phyloP scores from a whole-genome alignment of 2,113 vertebrate genomes.

The Microcebus tavaratra region DNA sequence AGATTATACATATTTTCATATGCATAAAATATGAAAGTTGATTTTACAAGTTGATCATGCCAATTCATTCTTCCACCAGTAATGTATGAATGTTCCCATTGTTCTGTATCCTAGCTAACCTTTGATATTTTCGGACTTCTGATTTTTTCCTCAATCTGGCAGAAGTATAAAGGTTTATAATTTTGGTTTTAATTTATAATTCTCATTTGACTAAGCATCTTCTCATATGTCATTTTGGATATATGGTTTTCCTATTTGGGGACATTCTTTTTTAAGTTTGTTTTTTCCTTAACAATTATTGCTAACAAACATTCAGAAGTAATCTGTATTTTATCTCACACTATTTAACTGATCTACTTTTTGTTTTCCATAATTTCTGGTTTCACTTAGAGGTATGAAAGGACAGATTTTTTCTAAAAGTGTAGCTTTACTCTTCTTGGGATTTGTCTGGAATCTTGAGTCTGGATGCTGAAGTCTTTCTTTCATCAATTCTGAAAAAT shows the following conservation, averaged over 20 bases:
- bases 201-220: background rate
- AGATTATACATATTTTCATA: background rate
- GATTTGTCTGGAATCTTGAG: background rate
- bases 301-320: background rate
- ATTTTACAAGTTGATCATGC: background rate
- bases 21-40: background rate
- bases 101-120: background rate
- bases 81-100: background rate
- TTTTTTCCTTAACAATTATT: background rate
- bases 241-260: background rate
- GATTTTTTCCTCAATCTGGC: background rate
- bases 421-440: background rate
- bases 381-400: background rate
- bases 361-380: background rate
- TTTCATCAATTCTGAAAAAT: background rate
- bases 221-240: background rate
- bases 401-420: background rate
- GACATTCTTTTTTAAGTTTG: background rate
- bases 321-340: background rate
- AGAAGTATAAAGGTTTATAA: background rate
- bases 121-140: background rate
- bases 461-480: background rate
- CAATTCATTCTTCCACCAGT: background rate
- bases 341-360: background rate
- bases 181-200: background rate